phyloP scores from a whole-genome alignment of 1,140 invertebrate genomes.

The Calliopsis andreniformis region DNA sequence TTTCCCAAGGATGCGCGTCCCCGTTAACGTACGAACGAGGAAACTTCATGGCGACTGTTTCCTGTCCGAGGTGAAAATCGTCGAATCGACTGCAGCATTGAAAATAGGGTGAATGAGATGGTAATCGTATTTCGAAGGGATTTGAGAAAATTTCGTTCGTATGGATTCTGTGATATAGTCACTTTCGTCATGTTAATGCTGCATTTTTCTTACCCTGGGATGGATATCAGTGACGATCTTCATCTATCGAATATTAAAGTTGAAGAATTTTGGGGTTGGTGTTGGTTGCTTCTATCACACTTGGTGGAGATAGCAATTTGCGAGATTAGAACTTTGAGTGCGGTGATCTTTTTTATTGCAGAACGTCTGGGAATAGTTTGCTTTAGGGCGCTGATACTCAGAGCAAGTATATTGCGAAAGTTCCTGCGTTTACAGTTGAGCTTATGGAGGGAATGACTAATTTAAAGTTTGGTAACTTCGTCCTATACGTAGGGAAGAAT shows the following conservation, averaged over 20 bases:
- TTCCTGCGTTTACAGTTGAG: not conserved
- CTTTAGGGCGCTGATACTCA: not conserved
- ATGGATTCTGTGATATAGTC: not conserved
- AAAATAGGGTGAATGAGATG: not conserved
- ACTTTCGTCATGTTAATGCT: not conserved
- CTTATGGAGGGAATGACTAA: not conserved
- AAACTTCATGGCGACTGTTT: not conserved
- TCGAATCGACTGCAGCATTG: not conserved
- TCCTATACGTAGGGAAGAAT: too few relatives aligned
- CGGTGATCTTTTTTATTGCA: not conserved
- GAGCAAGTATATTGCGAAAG: not conserved
- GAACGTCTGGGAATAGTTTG: too few relatives aligned
- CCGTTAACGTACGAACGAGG: too few relatives aligned
- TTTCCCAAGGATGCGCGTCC: not conserved
- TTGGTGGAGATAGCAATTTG: too few relatives aligned
- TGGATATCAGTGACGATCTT: too few relatives aligned
- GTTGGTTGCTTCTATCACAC: too few relatives aligned
- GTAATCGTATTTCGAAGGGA: not conserved
- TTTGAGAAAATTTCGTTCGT: not conserved
- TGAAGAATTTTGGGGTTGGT: too few relatives aligned
- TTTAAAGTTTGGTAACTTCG: constrained; percentile 31
- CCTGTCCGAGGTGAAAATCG: not conserved
- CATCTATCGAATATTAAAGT: too few relatives aligned
- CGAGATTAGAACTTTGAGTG: too few relatives aligned
- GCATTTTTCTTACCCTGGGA: too few relatives aligned